These are phyloP conservation scores for Silurus lanzhouensis DNA, from an alignment of 2,797 vertebrate genomes.

Conservation along the genomic window DNA sequence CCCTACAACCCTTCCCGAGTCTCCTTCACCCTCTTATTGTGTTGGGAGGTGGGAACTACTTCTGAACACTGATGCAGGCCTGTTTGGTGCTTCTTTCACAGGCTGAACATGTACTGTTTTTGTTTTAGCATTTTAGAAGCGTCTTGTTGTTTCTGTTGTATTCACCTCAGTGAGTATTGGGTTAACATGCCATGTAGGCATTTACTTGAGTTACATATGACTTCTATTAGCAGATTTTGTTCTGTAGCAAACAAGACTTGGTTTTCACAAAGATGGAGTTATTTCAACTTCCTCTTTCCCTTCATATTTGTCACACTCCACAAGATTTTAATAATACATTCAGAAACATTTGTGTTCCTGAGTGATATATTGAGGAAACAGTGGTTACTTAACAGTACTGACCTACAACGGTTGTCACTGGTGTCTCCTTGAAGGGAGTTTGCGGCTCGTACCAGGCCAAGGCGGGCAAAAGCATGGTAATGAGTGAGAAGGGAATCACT, in stretches of 20 bases:
- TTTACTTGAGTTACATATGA: background rate
- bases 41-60: slow-evolving; percentile 6
- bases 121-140: background rate
- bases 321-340: background rate
- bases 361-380: background rate
- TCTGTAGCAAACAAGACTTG: background rate
- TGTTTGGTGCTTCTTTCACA: slow-evolving; percentile 15
- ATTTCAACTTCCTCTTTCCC: background rate
- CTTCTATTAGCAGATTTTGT: background rate
- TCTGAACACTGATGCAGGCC: background rate
- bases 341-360: background rate
- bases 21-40: background rate
- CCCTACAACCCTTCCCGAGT: slow-evolving; percentile 48
- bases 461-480: slow-evolving; percentile 87
- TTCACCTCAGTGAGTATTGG: background rate
- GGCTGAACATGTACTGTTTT: slow-evolving; percentile 1
- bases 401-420: slow-evolving; percentile 91
- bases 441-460: slow-evolving; percentile 84
- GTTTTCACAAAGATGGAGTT: background rate
- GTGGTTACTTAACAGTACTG: slow-evolving; percentile 50
- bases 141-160: background rate
- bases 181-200: slow-evolving; percentile 2
- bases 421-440: slow-evolving; percentile 78
- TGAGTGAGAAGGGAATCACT: slow-evolving; percentile 87
- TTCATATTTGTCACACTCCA: background rate